Evolutionary conservation across 2,113 vertebrate species (phyloP), one percentile per base, ranked within the genome.

Genomic region (Spizaetus ornatus): DNA sequence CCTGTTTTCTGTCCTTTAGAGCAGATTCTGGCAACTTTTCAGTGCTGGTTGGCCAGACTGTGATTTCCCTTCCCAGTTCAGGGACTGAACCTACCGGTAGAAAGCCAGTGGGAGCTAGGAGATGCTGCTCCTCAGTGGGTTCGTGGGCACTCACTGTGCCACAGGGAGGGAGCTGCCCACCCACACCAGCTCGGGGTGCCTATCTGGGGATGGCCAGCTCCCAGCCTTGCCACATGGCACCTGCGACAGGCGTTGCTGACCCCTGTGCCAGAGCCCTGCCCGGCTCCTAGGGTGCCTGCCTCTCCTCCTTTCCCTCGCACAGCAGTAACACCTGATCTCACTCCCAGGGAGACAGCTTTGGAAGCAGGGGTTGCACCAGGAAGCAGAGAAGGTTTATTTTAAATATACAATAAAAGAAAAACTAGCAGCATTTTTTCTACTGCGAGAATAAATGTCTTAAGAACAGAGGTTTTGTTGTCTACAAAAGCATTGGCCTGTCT

Each of bases 221-320:
- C 59, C 21, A 40, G 62, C 48, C 43, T 36, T 55, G 42, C 27
- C 31, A 18, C 50, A 18, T 36, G 70, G 29, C 47, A 62, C 58
- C 15, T 20, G 63, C 0, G 2, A 29, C 22, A 43, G 45, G 32
- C 9, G 0, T 16, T 38, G 53, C 42, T 50, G 47, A 67, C 5
- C 20, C 53, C 66, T 1, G 1, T 25, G 52, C 45, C 66, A 63
- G 71, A 82, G 77, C 47, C 53, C 38, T 66, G 53, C 42, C 42
- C 2, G 1, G 29, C 53, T 69, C 36, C 21, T 25, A n/a, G 42
- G 34, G 29, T 1, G 1, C 52, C 36, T 40, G 58, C 36, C 25
- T 66, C 29, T 45, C 53, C 42, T 59, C 23, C n/a, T 29, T 47
- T 16, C 19, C 65, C 29, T 72, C 1, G 2, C 13, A 26, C 36